Evolutionary conservation across 64 coral and sea anemone genomes (phyloP).

Genomic region (Montipora efflorescens): DNA sequence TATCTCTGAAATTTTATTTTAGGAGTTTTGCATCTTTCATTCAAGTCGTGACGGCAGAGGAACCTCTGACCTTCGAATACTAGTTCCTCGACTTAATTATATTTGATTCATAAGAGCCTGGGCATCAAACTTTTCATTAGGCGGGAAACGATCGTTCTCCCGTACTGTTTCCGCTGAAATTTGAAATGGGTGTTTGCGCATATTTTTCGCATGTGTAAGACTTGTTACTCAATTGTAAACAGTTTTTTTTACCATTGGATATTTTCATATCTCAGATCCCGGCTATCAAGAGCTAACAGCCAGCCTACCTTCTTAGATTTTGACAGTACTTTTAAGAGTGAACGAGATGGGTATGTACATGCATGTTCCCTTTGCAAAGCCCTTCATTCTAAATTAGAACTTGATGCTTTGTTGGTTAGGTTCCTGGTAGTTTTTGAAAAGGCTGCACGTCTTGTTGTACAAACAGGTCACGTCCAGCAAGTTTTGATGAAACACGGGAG

Average conservation of each 20-base stretch:
- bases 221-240: background rate
- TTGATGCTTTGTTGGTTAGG: no score
- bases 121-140: no score
- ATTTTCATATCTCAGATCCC: conserved; percentile 15
- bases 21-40: no score
- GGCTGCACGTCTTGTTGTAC: background rate
- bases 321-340: background rate
- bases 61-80: no score
- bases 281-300: conserved; percentile 18
- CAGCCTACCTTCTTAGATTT: background rate
- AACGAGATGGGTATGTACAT: conserved; percentile 9
- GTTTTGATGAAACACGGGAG: conserved; percentile 82
- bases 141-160: no score
- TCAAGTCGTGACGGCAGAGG: no score
- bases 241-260: background rate
- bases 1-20: no score
- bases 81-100: no score
- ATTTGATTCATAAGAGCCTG: no score
- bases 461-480: conserved; percentile 33
- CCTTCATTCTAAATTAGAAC: background rate
- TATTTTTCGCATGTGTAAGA: background rate
- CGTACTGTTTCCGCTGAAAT: no score
- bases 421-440: background rate
- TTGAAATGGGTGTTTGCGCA: no score
- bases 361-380: background rate